A percentile compares a stretch with the other conserved stretches of the same genome.
Evolutionary conservation across 1,140 invertebrate species (phyloP).

Genomic region (Heliconius nattereri): DNA sequence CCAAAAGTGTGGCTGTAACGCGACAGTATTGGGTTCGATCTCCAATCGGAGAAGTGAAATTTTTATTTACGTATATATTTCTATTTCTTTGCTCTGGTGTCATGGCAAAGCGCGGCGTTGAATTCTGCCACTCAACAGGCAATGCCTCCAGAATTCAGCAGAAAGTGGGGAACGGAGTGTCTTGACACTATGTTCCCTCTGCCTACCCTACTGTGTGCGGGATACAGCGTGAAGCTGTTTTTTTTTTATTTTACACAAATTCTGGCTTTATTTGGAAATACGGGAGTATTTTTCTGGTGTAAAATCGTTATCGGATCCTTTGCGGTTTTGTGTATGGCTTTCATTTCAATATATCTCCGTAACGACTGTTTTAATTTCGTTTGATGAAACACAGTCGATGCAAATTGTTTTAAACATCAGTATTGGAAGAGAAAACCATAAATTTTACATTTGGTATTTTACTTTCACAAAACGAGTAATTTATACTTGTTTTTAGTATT

Average conservation of each 20-base stretch:
- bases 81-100: too few relatives aligned
- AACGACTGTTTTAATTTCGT: slow-evolving; percentile 20
- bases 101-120: too few relatives aligned
- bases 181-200: too few relatives aligned
- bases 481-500: background rate
- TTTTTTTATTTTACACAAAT: background rate
- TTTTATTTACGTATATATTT: too few relatives aligned
- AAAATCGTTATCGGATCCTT: slow-evolving; percentile 15
- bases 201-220: too few relatives aligned
- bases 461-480: background rate
- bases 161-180: too few relatives aligned
- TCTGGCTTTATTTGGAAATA: background rate
- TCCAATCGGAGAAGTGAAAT: too few relatives aligned
- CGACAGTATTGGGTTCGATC: too few relatives aligned
- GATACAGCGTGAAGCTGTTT: too few relatives aligned
- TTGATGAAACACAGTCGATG: slow-evolving; percentile 2
- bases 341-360: slow-evolving; percentile 14
- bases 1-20: too few relatives aligned
- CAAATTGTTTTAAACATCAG: slow-evolving; percentile 15
- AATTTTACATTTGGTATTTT: slow-evolving; percentile 6
- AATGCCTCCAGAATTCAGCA: too few relatives aligned
- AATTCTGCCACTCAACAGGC: too few relatives aligned
- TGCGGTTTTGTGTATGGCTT: slow-evolving; percentile 10
- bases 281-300: background rate
- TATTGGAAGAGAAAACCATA: slow-evolving; percentile 5